Base-by-base conservation (phyloP, 2,797 vertebrate species). In the Rhinophrynus dorsalis region DNA sequence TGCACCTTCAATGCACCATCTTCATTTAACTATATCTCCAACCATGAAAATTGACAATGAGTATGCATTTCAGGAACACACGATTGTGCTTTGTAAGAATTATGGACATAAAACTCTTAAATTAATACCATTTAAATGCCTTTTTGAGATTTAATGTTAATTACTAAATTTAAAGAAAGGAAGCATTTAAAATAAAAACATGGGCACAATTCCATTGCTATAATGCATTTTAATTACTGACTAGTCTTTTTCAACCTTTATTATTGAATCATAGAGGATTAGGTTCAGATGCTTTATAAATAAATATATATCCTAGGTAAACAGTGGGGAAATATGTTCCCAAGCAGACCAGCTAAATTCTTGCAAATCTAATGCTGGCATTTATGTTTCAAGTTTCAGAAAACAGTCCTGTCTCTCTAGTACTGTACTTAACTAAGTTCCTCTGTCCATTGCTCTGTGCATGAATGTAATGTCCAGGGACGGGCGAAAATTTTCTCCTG, bases 1-100 rank as follows among this genome's bases (percentile, higher is more conserved):
- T 73, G 62, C 56, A 58, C 61, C 45, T 72, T 65, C 59, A 65
- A 66, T 73, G 61, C 63, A 59, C 48, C 69, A 52, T 73, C 62
- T 57, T 73, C 59, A 73, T 73, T 58, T 73, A 73, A 66, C 54
- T 52, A 65, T 65, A 72, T 73, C 69, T 62, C 69, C 69, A 59
- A 59, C 69, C 44, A 66, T 59, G 69, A 73, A 73, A 73, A 73
- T 73, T 73, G 54, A 73, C 50, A 44, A 55, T 54, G 54, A 66
- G 56, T 26, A 24, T 45, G 54, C 62, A 59, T 58, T 73, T 59
- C 56, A 52, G 54, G 54, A 73, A 73, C 26, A 23, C 27, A n/a
- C 7, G 11, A 26, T 51, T 66, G 69, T 32, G 45, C 38, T 66
- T 56, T 66, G 37, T 37, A 65, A 30, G 35, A 66, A 37, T 44